Base-by-base conservation (phyloP, 92 coral and sea anemone species). In the Porites divaricata region DNA sequence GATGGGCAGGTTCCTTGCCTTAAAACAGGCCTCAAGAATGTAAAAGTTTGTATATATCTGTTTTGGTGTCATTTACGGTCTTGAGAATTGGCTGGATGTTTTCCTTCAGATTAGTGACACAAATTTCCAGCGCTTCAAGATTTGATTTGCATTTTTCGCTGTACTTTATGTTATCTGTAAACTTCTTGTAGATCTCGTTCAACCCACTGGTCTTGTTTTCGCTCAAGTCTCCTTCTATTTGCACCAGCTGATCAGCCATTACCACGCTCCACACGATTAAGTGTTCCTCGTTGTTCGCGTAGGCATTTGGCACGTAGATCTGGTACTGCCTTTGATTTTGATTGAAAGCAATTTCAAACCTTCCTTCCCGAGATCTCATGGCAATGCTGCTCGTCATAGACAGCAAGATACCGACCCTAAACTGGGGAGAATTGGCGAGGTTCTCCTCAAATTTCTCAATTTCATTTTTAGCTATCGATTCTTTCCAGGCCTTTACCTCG, bases 261-360 rank as follows among this genome's bases (percentile, higher is more conserved):
- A 91, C 22, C 12, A 89, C 90, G 74, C 87, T 85, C 92, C 95
- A 91, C 50, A 81, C 79, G 41, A 89, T 87, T 83, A 91, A 51
- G 69, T 85, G 21, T 54, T 85, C 80, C 17, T 89, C 88, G 14
- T 23, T 35, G 15, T 35, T 17, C 58, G 75, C n/a, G n/a, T n/a
- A 11, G 90, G 75, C 90, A 67, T 91, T 91, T 67, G 95, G 95
- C 2, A 91, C 88, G 74, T 89, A 91, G 25, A 91, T 81, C 20
- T 58, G 79, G 25, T 85, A 89, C 51, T 89, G 92, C 50, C 73
- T 75, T 63, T 70, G 61, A 35, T 35, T 59, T 41, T 76, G 58
- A 12, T 58, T 22, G 51, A 56, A 81, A 14, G 49, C 22, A 77
- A 91, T 74, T 72, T 81, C 81, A 58, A 91, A 91, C 77, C 77